Percentiles rank a stretch among this genome's conserved stretches.
Evolutionary conservation across 2,797 vertebrate species (phyloP).

Genomic region (Hemitrygon akajei): DNA sequence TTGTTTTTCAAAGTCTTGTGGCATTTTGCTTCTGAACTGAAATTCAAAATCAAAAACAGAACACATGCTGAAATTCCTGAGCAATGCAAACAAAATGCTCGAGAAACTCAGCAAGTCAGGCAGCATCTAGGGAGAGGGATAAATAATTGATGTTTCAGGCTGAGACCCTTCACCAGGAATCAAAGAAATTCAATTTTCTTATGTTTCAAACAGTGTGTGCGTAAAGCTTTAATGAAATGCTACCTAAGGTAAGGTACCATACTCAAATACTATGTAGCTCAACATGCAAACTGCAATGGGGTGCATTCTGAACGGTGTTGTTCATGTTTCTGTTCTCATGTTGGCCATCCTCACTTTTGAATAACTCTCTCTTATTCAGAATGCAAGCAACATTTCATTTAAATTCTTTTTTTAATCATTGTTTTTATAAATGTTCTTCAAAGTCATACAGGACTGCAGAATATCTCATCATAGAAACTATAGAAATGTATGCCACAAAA

Average conservation of each 20-base stretch:
- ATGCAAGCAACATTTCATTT: background rate
- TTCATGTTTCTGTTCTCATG: background rate
- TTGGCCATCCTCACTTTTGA: background rate
- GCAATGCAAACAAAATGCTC: no score
- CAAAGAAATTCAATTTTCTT: background rate
- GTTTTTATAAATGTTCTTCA: background rate
- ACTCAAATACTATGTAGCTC: background rate
- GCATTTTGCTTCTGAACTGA: no score
- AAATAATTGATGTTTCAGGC: no score
- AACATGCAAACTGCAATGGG: background rate
- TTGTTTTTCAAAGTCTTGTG: background rate
- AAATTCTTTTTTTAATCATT: background rate
- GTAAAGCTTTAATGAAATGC: background rate
- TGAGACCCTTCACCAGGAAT: no score
- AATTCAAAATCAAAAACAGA: no score
- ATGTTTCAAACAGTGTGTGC: background rate
- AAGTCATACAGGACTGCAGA: background rate
- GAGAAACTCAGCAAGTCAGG: no score
- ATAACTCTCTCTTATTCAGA: background rate
- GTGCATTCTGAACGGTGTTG: background rate
- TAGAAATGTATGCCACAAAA: no score
- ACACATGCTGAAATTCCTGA: no score
- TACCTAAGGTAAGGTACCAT: background rate
- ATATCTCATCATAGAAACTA: no score
- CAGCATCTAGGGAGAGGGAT: no score